Evolutionary conservation across 2,113 vertebrate genomes (phyloP), one percentile per base, ranked within the genome.

Genomic region (Notothenia coriiceps): DNA sequence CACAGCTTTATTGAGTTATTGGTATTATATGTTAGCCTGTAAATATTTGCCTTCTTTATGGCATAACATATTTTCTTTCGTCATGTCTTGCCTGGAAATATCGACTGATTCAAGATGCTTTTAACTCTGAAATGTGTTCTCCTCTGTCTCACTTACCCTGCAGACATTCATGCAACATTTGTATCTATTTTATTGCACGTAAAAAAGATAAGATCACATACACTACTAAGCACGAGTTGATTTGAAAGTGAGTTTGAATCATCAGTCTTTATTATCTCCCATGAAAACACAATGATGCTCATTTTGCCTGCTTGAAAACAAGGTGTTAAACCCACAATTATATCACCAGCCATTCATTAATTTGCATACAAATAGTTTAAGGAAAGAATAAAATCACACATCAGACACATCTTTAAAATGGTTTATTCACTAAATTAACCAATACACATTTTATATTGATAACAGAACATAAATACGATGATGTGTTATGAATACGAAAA

Each of bases 331-430:
- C 18, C 50, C 40, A 40, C 64, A 75, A 49, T 49, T 56, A 44
- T 51, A 51, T 52, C 9, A 1, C 8, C 65, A 67, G 18, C 3
- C 7, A 40, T 40, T 40, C 73, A 55, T 15, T 2, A 1, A 63
- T 74, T 59, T 71, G 64, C 55, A 52, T 65, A 40, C 55, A 84
- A 74, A 72, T 12, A 35, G 15, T 43, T 74, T 77, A 63, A 75
- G 5, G 35, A 18, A 46, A 61, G 64, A 77, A 71, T 75, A 60
- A 75, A 75, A 66, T 83, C 13, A 14, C 64, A 67, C 61, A 67
- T 43, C 13, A 67, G 25, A 33, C n/a, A 65, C 0, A 29, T 15
- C 17, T 50, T 74, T 66, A 22, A 70, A 13, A 25, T 20, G 0
- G 4, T 73, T 65, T 11, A 44, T 35, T 55, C 57, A 65, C 6